These are phyloP conservation scores for Pseudomyrmex sp. DNA, from an alignment of 1,140 invertebrate genomes.

Conservation along the genomic window DNA sequence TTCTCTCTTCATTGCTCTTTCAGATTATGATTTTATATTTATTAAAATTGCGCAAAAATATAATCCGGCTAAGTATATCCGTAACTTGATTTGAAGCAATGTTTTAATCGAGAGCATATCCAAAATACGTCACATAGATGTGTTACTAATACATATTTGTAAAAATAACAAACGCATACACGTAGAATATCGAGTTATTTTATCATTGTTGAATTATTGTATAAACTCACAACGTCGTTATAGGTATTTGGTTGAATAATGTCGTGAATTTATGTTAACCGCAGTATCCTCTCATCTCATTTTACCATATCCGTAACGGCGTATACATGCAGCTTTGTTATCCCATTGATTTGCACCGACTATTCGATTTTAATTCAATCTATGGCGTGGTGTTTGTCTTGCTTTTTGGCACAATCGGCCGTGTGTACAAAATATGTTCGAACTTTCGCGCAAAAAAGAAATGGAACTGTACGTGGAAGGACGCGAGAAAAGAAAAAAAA, in stretches of 20 bases:
- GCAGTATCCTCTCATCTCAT: constrained; percentile 43
- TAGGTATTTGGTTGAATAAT: constrained; percentile 51
- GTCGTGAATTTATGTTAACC: constrained; percentile 51
- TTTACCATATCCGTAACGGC: constrained; percentile 63
- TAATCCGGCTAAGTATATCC: background rate
- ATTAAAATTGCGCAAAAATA: constrained; percentile 4
- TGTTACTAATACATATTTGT: background rate
- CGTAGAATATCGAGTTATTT: no score
- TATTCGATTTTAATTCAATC: constrained; percentile 73
- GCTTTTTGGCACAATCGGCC: constrained; percentile 64
- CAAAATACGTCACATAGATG: no score
- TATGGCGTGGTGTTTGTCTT: constrained; percentile 56
- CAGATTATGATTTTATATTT: constrained; percentile 4
- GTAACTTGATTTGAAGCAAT: background rate
- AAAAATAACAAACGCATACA: background rate
- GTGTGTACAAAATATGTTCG: constrained; percentile 64
- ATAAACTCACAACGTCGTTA: background rate
- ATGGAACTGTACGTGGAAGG: no score
- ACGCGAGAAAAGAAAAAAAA: background rate
- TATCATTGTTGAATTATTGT: no score
- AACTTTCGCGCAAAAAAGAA: constrained; percentile 6
- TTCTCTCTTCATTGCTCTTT: background rate
- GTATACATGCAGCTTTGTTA: constrained; percentile 67
- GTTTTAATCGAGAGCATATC: no score
- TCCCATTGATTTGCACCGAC: constrained; percentile 63